Evolutionary conservation across 2,113 vertebrate genomes (phyloP), one percentile per base, ranked within the genome.

Genomic region (Physeter macrocephalus): DNA sequence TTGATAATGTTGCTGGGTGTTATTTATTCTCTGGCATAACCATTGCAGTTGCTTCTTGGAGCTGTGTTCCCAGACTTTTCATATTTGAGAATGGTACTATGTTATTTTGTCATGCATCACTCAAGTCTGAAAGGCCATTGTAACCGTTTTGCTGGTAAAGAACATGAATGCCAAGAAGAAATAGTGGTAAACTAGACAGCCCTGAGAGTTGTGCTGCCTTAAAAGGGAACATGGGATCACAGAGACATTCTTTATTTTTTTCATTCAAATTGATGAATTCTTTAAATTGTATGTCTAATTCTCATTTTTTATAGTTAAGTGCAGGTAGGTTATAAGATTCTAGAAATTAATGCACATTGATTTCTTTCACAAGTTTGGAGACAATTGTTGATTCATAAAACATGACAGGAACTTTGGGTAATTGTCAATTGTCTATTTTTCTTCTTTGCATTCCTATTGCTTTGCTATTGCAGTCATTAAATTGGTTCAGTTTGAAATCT

Each of bases 351-450:
- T 97, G 96, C 92, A 14, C 97, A 98, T 98, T 84, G 98, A 98
- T 98, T 98, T 98, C 97, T 97, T 96, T 94, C 90, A 46, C 96
- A 94, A 97, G 96, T 98, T 98, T 92, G 90, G 95, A 98, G 97
- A 98, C 98, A 97, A 97, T 96, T 94, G 97, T 97, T 96, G 64
- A 93, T 99, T 98, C 96, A 93, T 96, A 95, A 98, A 96, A 98
- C 95, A 88, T 3, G 18, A 83, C 97, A 61, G 94, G 92, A 67
- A 91, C 97, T 98, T 97, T 52, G 98, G 94, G 96, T 94, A 97
- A 71, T 97, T 98, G 97, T 98, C 98, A 81, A 1, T 90, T 92
- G 77, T 6, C 86, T 95, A 12, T 92, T 3, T 39, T 72, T 93
- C 88, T 86, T 92, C 1, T 61, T 46, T 93, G 92, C 78, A 0